Evolutionary conservation across 2,888 invertebrate genomes (phyloP).

Genomic region (Lingula anatina): DNA sequence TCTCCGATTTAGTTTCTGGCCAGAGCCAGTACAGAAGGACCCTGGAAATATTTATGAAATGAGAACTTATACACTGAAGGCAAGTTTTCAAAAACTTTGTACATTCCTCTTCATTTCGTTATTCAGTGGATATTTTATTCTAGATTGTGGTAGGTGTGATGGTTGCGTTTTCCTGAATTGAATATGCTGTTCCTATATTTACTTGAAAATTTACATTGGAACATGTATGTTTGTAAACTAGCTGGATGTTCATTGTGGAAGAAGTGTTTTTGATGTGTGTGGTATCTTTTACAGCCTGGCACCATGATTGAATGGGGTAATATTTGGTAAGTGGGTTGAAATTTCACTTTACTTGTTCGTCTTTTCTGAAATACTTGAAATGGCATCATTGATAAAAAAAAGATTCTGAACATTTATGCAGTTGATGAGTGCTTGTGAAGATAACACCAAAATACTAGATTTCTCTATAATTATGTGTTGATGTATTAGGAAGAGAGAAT

Average conservation of each 20-base stretch:
- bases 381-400: too few species aligned
- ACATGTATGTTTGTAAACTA: too few species aligned
- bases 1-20: constrained; percentile 95
- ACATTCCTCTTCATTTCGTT: background rate
- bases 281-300: constrained; percentile 65
- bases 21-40: constrained; percentile 68
- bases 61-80: constrained; percentile 80
- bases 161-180: too few species aligned
- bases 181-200: background rate
- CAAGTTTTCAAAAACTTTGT: constrained; percentile 13
- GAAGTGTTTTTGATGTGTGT: too few species aligned
- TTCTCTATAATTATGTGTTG: too few species aligned
- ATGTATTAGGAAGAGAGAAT: too few species aligned
- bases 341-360: too few species aligned
- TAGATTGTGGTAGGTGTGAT: background rate
- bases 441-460: too few species aligned
- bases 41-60: constrained; percentile 89
- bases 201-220: constrained; percentile 1
- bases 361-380: too few species aligned
- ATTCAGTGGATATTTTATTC: background rate
- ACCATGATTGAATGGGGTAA: constrained; percentile 99
- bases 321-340: constrained; percentile 67
- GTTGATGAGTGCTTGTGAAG: too few species aligned
- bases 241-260: too few species aligned
- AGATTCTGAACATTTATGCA: too few species aligned